Conservation (phyloP, 2,888 invertebrate species). For the Icerya purchasi region DNA sequence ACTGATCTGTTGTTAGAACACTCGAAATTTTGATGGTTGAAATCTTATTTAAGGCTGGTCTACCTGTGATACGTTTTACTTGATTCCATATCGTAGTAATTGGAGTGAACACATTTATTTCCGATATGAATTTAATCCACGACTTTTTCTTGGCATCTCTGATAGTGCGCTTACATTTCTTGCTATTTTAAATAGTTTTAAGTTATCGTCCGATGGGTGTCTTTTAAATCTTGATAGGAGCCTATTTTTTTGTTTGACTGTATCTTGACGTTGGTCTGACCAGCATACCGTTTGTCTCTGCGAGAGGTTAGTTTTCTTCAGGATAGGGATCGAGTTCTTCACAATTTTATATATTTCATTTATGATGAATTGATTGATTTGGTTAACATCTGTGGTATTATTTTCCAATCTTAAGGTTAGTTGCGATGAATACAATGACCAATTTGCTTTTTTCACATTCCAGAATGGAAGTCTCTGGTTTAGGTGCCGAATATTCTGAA, state of each 20-base stretch:
- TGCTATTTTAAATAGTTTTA: not conserved
- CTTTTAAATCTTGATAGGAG: not conserved
- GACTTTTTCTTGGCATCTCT: not conserved
- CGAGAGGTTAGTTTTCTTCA: not conserved
- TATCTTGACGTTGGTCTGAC: not conserved
- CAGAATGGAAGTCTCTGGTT: not conserved
- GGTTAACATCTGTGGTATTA: not conserved
- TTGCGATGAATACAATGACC: not conserved
- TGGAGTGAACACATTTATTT: not conserved
- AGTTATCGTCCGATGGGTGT: not conserved
- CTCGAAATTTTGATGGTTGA: not conserved
- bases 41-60: not conserved
- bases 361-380: not conserved
- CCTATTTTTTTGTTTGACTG: not conserved
- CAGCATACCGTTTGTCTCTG: not conserved
- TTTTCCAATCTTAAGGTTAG: not conserved
- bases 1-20: not conserved
- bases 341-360: not conserved
- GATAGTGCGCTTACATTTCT: constrained; percentile 1
- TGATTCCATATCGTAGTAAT: not conserved
- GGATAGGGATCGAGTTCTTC: not conserved
- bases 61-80: not conserved
- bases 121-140: not conserved
- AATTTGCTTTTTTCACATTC: not conserved
- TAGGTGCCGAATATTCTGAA: not conserved